phyloP scores from a whole-genome alignment of 2,113 vertebrate genomes.

The Galbula dea region DNA sequence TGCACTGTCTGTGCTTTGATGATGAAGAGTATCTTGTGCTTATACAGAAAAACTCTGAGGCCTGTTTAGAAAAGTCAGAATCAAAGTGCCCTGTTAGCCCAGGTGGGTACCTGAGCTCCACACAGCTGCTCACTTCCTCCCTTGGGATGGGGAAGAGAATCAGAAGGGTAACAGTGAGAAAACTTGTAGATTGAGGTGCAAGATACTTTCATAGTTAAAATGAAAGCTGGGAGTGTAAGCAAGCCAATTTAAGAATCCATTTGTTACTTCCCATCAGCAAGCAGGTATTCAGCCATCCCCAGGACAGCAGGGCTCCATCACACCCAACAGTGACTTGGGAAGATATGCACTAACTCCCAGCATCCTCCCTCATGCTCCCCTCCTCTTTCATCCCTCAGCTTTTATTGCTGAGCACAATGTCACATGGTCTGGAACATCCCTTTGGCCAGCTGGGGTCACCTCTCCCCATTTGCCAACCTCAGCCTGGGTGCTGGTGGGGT shows the following conservation, averaged over 20 bases:
- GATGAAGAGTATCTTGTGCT: neutral
- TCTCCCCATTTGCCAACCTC: fast-evolving
- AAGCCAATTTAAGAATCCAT: neutral
- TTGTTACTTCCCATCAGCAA: neutral
- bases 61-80: neutral
- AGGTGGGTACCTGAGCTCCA: neutral
- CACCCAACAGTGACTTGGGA: neutral
- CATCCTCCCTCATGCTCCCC: neutral
- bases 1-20: neutral
- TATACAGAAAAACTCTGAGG: neutral
- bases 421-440: neutral
- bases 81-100: neutral
- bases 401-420: fast-evolving
- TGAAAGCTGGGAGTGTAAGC: neutral
- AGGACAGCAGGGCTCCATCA: neutral
- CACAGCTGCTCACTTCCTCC: fast-evolving
- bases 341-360: fast-evolving
- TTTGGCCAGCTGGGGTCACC: neutral
- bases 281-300: neutral
- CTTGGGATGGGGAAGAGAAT: neutral
- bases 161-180: neutral
- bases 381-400: neutral
- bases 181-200: neutral
- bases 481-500: fast-evolving
- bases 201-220: neutral